Conservation (phyloP, 2,888 invertebrate species). For the Thera britannica region DNA sequence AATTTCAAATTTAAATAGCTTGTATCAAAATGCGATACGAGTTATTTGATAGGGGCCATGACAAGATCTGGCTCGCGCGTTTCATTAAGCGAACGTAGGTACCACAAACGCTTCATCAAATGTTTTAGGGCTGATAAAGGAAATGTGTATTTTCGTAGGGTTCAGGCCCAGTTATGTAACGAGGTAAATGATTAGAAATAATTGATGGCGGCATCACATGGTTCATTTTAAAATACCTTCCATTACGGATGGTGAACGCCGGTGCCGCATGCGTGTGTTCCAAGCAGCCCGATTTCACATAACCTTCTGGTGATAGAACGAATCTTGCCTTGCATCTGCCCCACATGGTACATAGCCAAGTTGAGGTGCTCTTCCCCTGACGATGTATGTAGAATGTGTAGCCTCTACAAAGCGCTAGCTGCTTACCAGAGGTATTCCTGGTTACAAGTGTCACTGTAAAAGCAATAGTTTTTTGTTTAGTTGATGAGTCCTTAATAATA, state of each 20-base stretch:
- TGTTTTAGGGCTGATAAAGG: too few relatives aligned
- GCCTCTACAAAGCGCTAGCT: conserved; percentile 48
- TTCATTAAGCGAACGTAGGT: too few relatives aligned
- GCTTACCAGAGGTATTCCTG: conserved; percentile 44
- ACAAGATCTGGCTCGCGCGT: too few relatives aligned
- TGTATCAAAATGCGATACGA: too few relatives aligned
- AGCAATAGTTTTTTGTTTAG: background rate
- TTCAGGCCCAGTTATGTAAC: background rate
- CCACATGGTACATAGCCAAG: conserved; percentile 26
- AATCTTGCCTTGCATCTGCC: conserved; percentile 36
- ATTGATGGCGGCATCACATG: background rate
- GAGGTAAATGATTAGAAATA: background rate
- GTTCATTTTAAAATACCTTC: conserved; percentile 9
- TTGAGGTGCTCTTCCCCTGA: background rate
- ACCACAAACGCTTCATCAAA: too few relatives aligned
- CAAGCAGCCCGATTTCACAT: background rate
- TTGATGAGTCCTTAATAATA: too few relatives aligned
- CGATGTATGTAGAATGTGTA: conserved; percentile 49
- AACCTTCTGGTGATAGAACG: conserved; percentile 3
- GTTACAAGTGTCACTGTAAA: conserved; percentile 42
- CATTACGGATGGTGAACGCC: conserved; percentile 10
- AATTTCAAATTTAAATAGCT: too few relatives aligned
- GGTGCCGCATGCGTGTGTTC: conserved; percentile 9
- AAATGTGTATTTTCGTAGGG: too few relatives aligned
- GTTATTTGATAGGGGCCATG: too few relatives aligned